Percentiles rank a stretch among this genome's conserved stretches.
These are phyloP conservation scores for Paracentrotus lividus DNA, from an alignment of 53 echinoderm and acorn worm genomes.

Conservation along the genomic window DNA sequence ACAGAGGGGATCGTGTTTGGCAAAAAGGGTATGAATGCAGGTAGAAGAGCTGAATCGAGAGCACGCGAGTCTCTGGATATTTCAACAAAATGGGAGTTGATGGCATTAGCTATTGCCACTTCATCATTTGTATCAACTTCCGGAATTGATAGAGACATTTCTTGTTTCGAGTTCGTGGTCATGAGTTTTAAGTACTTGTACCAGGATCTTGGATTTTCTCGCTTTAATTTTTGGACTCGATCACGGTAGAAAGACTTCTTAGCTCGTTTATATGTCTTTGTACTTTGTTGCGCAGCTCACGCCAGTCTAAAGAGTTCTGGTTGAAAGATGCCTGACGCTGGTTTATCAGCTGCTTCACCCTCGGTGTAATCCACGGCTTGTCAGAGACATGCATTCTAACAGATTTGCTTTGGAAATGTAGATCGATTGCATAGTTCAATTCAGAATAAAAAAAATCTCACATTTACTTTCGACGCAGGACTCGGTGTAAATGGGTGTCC, in stretches of 20 bases:
- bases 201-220: conserved; percentile 33
- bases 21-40: not conserved
- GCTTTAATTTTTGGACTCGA: not conserved
- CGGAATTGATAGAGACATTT: not conserved
- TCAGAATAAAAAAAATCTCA: conserved; percentile 18
- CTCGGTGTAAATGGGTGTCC: not conserved
- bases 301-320: not conserved
- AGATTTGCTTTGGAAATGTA: conserved; percentile 24
- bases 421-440: conserved; percentile 15
- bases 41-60: not conserved
- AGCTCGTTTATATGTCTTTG: not conserved
- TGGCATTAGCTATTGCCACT: not conserved
- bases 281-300: not conserved
- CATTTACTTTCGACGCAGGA: conserved; percentile 19
- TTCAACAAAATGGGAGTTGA: not conserved
- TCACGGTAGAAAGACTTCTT: not conserved
- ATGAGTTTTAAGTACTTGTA: conserved; percentile 32
- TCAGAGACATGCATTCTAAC: conserved; percentile 19
- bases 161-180: not conserved
- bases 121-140: not conserved
- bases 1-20: not conserved
- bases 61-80: not conserved
- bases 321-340: not conserved
- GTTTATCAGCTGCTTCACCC: not conserved
- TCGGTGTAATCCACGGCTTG: conserved; percentile 60